These are phyloP conservation scores for Amiota minor DNA, from an alignment of 2,888 invertebrate species.

Conservation along the genomic window DNA sequence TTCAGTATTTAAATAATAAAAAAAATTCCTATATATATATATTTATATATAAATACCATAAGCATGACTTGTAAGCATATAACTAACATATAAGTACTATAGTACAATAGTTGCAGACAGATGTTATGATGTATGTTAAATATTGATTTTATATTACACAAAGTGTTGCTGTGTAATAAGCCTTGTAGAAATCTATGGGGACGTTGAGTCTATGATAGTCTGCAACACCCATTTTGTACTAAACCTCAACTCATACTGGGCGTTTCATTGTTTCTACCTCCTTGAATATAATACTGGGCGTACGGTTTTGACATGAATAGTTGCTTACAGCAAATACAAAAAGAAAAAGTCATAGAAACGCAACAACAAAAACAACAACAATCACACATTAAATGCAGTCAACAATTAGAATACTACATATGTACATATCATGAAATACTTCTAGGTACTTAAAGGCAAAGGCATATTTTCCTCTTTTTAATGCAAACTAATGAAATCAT, in stretches of 20 bases:
- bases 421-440: no score
- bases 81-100: no score
- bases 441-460: no score
- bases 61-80: no score
- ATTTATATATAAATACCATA: no score
- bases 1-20: no score
- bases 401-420: neutral
- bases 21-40: no score
- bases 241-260: constrained; percentile 9
- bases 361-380: constrained; percentile 41
- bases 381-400: constrained; percentile 19
- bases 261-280: constrained; percentile 35
- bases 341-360: constrained; percentile 62
- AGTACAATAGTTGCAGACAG: constrained; percentile 4
- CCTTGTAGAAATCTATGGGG: neutral
- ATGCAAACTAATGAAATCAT: no score
- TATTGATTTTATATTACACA: constrained; percentile 58
- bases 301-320: constrained; percentile 53
- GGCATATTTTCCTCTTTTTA: no score
- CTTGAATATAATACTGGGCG: constrained; percentile 20
- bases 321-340: constrained; percentile 24
- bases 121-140: constrained; percentile 31
- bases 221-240: neutral
- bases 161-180: neutral
- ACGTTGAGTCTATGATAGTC: no score